Conservation (phyloP, 2,113 vertebrate species). For the Spea bombifrons region DNA sequence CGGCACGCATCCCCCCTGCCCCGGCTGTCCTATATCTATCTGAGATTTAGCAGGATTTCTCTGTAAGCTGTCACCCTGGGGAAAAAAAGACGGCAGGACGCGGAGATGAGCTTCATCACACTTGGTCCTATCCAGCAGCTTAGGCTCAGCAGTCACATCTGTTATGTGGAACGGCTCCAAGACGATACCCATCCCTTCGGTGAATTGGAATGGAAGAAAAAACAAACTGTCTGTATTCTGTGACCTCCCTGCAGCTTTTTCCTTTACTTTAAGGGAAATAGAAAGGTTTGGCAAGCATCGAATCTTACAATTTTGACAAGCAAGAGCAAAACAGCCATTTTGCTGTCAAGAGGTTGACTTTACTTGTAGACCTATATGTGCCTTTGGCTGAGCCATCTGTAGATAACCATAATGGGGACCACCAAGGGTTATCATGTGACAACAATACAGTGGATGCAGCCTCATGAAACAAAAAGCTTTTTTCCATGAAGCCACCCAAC, state of each 20-base stretch:
- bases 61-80: conserved; percentile 22
- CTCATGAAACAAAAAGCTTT: no score
- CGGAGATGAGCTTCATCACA: conserved; percentile 41
- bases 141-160: background rate
- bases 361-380: background rate
- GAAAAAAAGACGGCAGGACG: conserved; percentile 6
- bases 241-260: background rate
- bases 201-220: conserved; percentile 21
- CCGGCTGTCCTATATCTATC: conserved; percentile 27
- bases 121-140: conserved; percentile 34
- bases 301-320: conserved; percentile 20
- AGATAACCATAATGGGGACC: background rate
- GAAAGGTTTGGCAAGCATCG: background rate
- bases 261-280: background rate
- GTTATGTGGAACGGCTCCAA: conserved; percentile 16
- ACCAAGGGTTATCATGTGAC: no score
- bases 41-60: conserved; percentile 38
- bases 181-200: background rate
- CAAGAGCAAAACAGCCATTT: background rate
- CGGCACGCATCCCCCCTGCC: background rate
- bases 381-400: conserved; percentile 16
- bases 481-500: no score
- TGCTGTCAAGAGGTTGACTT: conserved; percentile 12
- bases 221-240: background rate
- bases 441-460: no score